These are phyloP conservation scores for Frankliniella intonsa DNA, from an alignment of 2,888 invertebrate species.

Conservation along the genomic window DNA sequence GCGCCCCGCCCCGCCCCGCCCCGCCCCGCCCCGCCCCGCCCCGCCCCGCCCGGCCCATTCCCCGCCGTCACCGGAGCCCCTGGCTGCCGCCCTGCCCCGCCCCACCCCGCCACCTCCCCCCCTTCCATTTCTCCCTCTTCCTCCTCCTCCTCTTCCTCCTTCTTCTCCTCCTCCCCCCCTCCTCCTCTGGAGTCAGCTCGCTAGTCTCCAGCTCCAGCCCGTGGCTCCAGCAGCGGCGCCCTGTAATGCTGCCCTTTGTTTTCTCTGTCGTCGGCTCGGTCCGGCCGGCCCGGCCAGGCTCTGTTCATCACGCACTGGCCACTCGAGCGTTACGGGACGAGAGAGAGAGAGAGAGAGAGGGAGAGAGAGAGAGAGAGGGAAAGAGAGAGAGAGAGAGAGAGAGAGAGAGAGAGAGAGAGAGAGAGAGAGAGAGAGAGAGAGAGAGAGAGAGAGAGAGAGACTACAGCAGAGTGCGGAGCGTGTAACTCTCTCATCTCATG, in stretches of 20 bases:
- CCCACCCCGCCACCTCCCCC: neutral
- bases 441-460: neutral
- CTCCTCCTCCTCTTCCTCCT: neutral
- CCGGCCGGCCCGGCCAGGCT: neutral
- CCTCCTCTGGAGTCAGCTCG: neutral
- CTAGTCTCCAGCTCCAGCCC: too few species aligned
- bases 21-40: neutral
- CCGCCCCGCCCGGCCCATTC: constrained; percentile 35
- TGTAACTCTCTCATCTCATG: neutral
- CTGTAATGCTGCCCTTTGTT: neutral
- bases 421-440: neutral
- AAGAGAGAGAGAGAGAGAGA: neutral
- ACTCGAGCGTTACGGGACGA: neutral
- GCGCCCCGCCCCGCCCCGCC: constrained; percentile 30
- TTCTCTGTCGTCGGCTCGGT: neutral
- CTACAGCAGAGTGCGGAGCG: neutral
- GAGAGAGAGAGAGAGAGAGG: neutral
- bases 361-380: neutral
- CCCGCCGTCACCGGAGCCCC: constrained; percentile 32
- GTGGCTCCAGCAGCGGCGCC: neutral
- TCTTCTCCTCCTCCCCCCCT: neutral
- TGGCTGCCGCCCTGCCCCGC: neutral
- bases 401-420: neutral
- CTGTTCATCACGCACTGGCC: neutral
- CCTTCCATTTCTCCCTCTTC: neutral